Conservation (phyloP, 2,113 vertebrate species). For the Aleadryas rufinucha region DNA sequence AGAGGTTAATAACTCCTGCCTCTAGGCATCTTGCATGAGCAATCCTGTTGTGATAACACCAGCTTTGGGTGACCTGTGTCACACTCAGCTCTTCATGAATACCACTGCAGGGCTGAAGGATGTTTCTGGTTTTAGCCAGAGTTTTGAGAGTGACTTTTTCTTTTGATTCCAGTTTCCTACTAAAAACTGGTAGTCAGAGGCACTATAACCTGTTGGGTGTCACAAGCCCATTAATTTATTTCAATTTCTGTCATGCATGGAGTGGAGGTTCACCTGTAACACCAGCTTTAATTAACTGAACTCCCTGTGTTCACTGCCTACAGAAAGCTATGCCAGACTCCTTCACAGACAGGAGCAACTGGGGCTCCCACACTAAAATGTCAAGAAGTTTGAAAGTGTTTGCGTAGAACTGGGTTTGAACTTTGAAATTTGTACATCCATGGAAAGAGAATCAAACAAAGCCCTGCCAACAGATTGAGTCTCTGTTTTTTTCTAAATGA, state of each 20-base stretch:
- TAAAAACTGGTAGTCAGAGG: not conserved
- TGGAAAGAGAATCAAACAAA: not conserved
- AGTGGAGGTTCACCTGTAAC: not conserved
- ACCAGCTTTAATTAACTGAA: not conserved
- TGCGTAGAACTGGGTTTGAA: not conserved
- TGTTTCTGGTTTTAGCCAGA: not conserved
- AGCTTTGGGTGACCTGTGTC: not conserved
- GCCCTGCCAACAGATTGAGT: not conserved
- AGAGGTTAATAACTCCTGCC: not conserved
- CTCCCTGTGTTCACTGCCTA: not conserved
- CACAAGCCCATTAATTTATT: not conserved
- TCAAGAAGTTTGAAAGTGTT: not conserved
- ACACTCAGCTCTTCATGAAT: not conserved
- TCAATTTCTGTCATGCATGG: not conserved
- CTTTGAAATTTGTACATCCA: not conserved
- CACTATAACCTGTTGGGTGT: not conserved
- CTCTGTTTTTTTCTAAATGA: not conserved
- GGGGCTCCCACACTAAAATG: not conserved
- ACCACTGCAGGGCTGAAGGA: not conserved
- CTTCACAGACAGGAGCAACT: not conserved
- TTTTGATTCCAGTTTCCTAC: not conserved
- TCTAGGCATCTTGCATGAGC: not conserved
- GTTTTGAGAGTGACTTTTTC: not conserved
- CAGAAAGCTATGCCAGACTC: not conserved
- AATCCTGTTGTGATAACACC: not conserved